Evolutionary conservation across 2,888 invertebrate genomes (phyloP).

Genomic region (Uloborus plumipes): DNA sequence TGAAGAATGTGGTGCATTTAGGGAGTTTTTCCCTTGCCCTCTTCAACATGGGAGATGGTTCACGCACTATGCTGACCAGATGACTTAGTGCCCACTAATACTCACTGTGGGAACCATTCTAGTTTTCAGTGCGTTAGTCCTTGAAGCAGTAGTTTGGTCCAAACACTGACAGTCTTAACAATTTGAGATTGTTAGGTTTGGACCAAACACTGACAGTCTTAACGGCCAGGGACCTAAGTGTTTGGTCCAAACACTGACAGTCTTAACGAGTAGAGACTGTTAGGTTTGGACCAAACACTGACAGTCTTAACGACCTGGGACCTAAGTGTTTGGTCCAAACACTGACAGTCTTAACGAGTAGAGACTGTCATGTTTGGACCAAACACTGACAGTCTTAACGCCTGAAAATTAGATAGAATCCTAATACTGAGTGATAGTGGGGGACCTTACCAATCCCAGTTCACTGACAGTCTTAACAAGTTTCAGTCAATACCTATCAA

Average conservation of each 20-base stretch:
- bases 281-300: constrained; percentile 55
- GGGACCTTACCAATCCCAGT: background rate
- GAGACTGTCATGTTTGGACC: constrained; percentile 8
- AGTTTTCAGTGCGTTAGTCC: background rate
- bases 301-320: constrained; percentile 41
- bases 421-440: background rate
- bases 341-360: constrained; percentile 48
- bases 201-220: constrained; percentile 61
- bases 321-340: constrained; percentile 32
- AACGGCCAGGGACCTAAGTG: constrained; percentile 7
- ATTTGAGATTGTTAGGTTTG: background rate
- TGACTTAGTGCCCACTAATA: constrained; percentile 5
- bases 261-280: constrained; percentile 17
- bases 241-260: constrained; percentile 49
- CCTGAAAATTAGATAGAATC: background rate
- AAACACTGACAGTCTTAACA: constrained; percentile 49
- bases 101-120: background rate
- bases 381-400: constrained; percentile 60
- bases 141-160: background rate
- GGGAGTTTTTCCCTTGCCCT: no score
- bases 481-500: background rate
- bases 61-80: constrained; percentile 30
- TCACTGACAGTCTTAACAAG: constrained; percentile 57
- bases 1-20: constrained; percentile 18
- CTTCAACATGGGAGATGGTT: constrained; percentile 54